Percentiles rank a stretch among this genome's conserved stretches.
phyloP scores from a whole-genome alignment of 2,797 vertebrate species.

The Euthynnus affinis region DNA sequence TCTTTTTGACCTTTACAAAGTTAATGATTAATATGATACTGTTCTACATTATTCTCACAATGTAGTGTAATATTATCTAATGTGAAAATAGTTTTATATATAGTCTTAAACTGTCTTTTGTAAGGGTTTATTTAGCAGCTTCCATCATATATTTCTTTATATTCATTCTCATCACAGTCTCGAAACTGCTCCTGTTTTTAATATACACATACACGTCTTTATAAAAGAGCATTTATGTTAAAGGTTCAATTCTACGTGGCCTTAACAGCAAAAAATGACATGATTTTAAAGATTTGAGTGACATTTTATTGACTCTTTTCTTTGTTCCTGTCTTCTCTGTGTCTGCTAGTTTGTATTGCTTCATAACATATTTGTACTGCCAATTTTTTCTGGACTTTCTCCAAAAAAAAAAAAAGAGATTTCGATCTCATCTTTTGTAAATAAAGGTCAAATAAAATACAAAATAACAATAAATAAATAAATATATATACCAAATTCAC shows the following conservation, averaged over 20 bases:
- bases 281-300: neutral
- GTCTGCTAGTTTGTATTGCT: conserved; percentile 1
- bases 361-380: neutral
- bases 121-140: too few species aligned
- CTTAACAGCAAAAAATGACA: neutral
- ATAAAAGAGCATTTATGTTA: neutral
- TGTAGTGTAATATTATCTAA: too few species aligned
- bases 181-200: too few species aligned
- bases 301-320: neutral
- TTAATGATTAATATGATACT: neutral
- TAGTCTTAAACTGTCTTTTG: too few species aligned
- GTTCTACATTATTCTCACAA: neutral
- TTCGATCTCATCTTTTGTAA: conserved; percentile 6
- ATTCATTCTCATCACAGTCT: neutral
- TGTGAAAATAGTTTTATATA: too few species aligned
- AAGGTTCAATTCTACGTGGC: neutral
- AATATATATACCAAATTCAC: conserved; percentile 2
- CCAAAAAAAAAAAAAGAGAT: neutral
- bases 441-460: conserved; percentile 5
- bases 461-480: neutral
- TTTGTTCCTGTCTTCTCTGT: neutral
- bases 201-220: neutral
- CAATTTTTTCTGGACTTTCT: neutral
- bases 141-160: neutral
- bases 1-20: neutral